Conservation (phyloP, 2,888 invertebrate genomes). For the Hypomecis atomaria region DNA sequence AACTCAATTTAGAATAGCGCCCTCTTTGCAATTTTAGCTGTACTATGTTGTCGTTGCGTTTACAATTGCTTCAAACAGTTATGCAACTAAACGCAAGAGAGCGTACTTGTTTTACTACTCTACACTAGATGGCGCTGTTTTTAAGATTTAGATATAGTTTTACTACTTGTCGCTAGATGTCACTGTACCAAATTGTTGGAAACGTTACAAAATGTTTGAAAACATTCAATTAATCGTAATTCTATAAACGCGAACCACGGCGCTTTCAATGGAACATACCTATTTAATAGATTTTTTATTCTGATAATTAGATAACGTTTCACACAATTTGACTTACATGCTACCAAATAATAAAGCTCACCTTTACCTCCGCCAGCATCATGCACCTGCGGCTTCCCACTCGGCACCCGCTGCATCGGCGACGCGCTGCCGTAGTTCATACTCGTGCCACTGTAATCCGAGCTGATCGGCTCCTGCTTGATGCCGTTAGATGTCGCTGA, state of each 20-base stretch:
- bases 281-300: too few species aligned
- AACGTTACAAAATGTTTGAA: slow-evolving; percentile 1
- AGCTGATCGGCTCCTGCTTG: slow-evolving; percentile 82
- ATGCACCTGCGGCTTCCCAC: slow-evolving; percentile 81
- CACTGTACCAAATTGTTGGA: slow-evolving; percentile 39
- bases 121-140: slow-evolving; percentile 36
- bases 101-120: slow-evolving; percentile 17
- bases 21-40: slow-evolving; percentile 53
- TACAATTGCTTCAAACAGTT: background rate
- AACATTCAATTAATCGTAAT: too few species aligned
- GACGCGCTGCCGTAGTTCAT: slow-evolving; percentile 81
- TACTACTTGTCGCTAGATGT: slow-evolving; percentile 51
- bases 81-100: background rate
- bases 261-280: too few species aligned
- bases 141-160: slow-evolving; percentile 37
- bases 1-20: slow-evolving; percentile 38
- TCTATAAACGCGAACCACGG: too few species aligned
- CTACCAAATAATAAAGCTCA: slow-evolving; percentile 56
- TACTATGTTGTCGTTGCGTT: slow-evolving; percentile 28
- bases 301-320: background rate
- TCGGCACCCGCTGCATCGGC: slow-evolving; percentile 82
- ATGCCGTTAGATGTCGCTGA: slow-evolving; percentile 89
- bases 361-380: slow-evolving; percentile 85
- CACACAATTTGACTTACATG: slow-evolving; percentile 12
- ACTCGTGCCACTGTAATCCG: slow-evolving; percentile 79